Evolutionary conservation across 2,797 vertebrate species (phyloP).

Genomic region (Poecilia picta): DNA sequence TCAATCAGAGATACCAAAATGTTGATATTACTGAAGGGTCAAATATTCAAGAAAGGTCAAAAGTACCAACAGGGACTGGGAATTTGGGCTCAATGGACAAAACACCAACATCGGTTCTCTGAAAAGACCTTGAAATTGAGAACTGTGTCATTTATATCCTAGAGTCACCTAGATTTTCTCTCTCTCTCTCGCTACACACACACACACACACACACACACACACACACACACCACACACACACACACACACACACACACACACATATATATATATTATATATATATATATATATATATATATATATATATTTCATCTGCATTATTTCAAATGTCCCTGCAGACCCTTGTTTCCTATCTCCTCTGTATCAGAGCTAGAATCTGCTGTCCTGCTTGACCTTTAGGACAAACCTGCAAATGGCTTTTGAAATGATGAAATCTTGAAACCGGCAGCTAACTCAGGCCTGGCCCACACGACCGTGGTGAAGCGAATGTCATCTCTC

Average conservation of each 20-base stretch:
- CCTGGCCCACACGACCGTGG: conserved; percentile 4
- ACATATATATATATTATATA: too few species aligned
- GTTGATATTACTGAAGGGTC: not conserved
- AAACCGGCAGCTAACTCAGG: conserved; percentile 50
- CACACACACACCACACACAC: too few species aligned
- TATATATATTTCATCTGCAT: not conserved
- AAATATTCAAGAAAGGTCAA: not conserved
- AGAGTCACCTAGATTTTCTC: not conserved
- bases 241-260: too few species aligned
- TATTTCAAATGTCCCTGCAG: not conserved
- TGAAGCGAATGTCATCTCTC: conserved; percentile 41
- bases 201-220: too few species aligned
- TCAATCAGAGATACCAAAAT: not conserved
- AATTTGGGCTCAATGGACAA: not conserved
- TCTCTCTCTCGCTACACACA: too few species aligned
- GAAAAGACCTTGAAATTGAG: not conserved
- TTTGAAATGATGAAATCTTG: conserved; percentile 49
- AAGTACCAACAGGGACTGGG: not conserved
- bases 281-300: too few species aligned
- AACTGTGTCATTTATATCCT: conserved; percentile 4
- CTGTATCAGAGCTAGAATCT: conserved; percentile 79
- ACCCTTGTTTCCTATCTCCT: conserved; percentile 53
- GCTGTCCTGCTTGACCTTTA: conserved; percentile 34
- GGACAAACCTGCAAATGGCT: conserved; percentile 10
- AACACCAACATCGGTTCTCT: not conserved